Percentiles rank a stretch among this genome's conserved stretches.
These are phyloP conservation scores for Pangasius larnaudii DNA, from an alignment of 2,797 vertebrate genomes.

Conservation along the genomic window DNA sequence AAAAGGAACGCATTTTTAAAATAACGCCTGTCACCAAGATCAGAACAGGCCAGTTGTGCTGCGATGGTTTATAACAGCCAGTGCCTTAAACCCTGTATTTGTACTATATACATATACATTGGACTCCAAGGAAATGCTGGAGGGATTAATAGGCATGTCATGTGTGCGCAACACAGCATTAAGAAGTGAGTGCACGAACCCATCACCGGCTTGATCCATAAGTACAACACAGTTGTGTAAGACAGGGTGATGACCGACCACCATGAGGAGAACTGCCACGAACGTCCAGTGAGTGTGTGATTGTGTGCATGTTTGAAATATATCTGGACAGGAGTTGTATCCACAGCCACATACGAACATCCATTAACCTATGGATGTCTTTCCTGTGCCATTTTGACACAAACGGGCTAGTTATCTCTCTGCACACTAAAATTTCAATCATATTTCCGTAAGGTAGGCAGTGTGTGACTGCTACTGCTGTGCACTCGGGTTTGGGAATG, in stretches of 20 bases:
- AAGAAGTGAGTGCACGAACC: not conserved
- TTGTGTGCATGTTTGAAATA: not conserved
- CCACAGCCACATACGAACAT: not conserved
- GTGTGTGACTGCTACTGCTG: not conserved
- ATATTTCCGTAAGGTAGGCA: not conserved
- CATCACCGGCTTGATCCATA: not conserved
- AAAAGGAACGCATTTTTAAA: slow-evolving; percentile 7
- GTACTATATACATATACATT: slow-evolving; percentile 1
- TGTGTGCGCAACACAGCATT: not conserved
- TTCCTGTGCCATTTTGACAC: not conserved
- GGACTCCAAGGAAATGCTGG: slow-evolving; percentile 11
- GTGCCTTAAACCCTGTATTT: slow-evolving; percentile 48
- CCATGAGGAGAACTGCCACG: not conserved
- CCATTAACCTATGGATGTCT: not conserved
- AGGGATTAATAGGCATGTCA: not conserved
- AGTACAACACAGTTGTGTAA: slow-evolving; percentile 6
- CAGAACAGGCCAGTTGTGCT: slow-evolving; percentile 47
- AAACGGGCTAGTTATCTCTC: not conserved
- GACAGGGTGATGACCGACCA: not conserved
- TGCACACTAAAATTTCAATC: not conserved
- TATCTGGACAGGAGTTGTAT: not conserved
- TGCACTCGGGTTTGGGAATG: slow-evolving; percentile 8
- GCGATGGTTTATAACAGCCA: slow-evolving; percentile 45
- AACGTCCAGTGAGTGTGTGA: not conserved
- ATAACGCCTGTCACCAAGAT: slow-evolving; percentile 12